These are phyloP conservation scores for Limnephilus lunatus DNA, from an alignment of 2,888 invertebrate genomes.

Conservation along the genomic window DNA sequence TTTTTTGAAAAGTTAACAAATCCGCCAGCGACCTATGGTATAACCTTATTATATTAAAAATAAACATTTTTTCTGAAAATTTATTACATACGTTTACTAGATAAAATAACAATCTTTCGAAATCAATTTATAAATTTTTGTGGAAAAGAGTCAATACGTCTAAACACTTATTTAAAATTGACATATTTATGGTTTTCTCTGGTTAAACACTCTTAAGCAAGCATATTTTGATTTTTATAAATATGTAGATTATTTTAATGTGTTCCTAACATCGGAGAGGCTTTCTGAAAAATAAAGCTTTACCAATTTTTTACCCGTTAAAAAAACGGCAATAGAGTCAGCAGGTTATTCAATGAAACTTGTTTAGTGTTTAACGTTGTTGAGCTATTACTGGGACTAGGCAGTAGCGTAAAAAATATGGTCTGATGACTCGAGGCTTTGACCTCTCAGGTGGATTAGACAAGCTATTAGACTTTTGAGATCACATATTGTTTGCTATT, in stretches of 20 bases:
- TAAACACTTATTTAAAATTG: no score
- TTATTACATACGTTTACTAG: no score
- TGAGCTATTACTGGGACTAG: not conserved
- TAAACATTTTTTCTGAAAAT: no score
- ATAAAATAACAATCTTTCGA: no score
- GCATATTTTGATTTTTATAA: no score
- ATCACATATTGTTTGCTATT: not conserved
- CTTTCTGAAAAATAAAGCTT: not conserved
- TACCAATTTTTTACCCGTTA: not conserved
- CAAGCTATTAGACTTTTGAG: not conserved
- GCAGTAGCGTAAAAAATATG: not conserved
- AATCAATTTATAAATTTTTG: no score
- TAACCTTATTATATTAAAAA: no score
- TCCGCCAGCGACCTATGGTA: no score
- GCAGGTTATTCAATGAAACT: constrained; percentile 20
- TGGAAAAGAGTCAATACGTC: no score
- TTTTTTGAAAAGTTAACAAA: no score
- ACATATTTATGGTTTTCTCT: no score
- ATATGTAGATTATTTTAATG: not conserved
- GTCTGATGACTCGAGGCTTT: constrained; percentile 6
- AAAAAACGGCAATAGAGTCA: not conserved
- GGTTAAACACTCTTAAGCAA: no score
- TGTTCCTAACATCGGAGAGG: not conserved
- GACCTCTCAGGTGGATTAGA: not conserved
- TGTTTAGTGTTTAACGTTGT: not conserved